These are phyloP conservation scores for Melanotaenia duboulayi DNA, from an alignment of 2,113 vertebrate genomes.

Conservation along the genomic window DNA sequence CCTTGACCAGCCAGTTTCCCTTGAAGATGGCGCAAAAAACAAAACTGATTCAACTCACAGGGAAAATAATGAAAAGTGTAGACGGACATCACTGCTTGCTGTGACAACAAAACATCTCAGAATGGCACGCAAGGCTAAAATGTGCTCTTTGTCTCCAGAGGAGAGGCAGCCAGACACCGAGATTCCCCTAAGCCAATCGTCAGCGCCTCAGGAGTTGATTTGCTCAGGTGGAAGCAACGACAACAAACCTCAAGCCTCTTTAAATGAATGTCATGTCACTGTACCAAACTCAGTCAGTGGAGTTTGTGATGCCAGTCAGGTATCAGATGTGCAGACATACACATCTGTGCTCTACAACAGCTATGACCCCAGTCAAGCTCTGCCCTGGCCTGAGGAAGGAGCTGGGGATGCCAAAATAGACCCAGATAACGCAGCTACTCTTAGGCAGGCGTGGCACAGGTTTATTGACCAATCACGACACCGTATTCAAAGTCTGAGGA, in stretches of 20 bases:
- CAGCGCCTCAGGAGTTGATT: constrained; percentile 53
- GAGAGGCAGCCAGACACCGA: constrained; percentile 51
- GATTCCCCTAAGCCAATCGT: constrained; percentile 55
- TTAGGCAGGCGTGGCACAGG: constrained; percentile 87
- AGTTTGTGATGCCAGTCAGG: constrained; percentile 69
- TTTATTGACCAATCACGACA: constrained; percentile 84
- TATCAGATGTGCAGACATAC: constrained; percentile 80
- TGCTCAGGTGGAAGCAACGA: constrained; percentile 58
- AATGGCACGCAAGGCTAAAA: constrained; percentile 49
- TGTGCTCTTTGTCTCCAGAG: constrained; percentile 53
- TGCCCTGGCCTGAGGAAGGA: constrained; percentile 72
- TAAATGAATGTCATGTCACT: constrained; percentile 61
- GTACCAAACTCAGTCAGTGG: constrained; percentile 71
- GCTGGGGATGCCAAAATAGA: constrained; percentile 59
- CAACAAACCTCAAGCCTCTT: constrained; percentile 30
- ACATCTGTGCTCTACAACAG: constrained; percentile 63
- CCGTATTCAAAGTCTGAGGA: constrained; percentile 79
- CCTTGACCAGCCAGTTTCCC: constrained; percentile 69
- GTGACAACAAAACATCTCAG: constrained; percentile 62
- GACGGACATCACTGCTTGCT: constrained; percentile 54
- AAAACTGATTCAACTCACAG: constrained; percentile 42
- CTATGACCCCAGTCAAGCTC: constrained; percentile 46
- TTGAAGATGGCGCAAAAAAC: constrained; percentile 44
- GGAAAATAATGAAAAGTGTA: constrained; percentile 62
- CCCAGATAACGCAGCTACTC: constrained; percentile 69